These are phyloP conservation scores for Nomia melanderi DNA, from an alignment of 1,140 invertebrate species.

Conservation along the genomic window DNA sequence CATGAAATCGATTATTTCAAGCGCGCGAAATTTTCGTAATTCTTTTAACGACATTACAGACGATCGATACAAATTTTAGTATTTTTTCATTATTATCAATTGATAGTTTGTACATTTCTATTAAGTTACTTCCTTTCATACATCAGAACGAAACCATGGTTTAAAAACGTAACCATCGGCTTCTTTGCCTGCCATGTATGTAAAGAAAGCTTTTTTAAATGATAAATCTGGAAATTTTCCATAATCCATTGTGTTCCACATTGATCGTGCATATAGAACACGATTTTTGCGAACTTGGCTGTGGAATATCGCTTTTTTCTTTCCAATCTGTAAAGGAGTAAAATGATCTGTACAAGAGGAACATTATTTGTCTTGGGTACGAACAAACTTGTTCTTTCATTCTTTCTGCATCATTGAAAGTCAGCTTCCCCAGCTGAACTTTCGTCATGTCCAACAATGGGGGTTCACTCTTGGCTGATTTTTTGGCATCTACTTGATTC, in stretches of 20 bases:
- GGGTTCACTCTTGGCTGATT: slow-evolving; percentile 10
- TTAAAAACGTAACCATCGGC: slow-evolving; percentile 64
- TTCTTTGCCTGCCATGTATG: slow-evolving; percentile 71
- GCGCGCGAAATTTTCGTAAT: not conserved
- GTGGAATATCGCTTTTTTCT: slow-evolving; percentile 61
- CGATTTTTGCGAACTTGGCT: slow-evolving; percentile 64
- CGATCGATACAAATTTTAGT: no score
- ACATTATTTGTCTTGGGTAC: slow-evolving; percentile 12
- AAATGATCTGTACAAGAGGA: not conserved
- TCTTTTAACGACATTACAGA: no score
- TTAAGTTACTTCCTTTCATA: not conserved
- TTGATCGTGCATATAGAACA: slow-evolving; percentile 55
- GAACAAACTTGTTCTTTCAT: slow-evolving; percentile 58
- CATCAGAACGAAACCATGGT: slow-evolving; percentile 41
- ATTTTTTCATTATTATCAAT: no score
- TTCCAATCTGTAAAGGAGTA: slow-evolving; percentile 60
- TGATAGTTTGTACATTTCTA: no score
- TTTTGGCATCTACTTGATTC: slow-evolving; percentile 18
- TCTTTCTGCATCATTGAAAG: slow-evolving; percentile 45
- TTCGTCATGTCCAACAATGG: slow-evolving; percentile 51
- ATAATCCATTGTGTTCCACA: slow-evolving; percentile 71
- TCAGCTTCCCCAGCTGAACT: slow-evolving; percentile 36
- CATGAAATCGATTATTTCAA: slow-evolving; percentile 7
- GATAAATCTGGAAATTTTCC: slow-evolving; percentile 67
- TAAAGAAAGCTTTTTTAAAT: slow-evolving; percentile 74